These are phyloP conservation scores for Chionis minor DNA, from an alignment of 2,113 vertebrate genomes.

Conservation along the genomic window DNA sequence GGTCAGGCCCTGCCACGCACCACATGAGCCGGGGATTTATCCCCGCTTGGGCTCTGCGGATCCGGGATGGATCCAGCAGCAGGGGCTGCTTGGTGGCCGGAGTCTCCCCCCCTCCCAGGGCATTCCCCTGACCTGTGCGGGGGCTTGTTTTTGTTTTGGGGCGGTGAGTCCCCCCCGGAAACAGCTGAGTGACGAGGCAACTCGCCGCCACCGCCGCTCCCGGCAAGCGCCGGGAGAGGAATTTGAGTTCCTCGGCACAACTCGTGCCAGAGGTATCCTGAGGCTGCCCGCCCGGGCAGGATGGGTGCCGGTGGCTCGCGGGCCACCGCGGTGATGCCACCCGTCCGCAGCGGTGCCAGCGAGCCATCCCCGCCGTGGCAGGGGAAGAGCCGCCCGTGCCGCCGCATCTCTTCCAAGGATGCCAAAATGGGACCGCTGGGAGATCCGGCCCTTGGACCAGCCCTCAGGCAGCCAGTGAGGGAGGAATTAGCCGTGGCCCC, in stretches of 20 bases:
- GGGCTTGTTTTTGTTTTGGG: background rate
- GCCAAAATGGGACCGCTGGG: background rate
- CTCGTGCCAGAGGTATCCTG: background rate
- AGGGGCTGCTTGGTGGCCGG: rapidly evolving
- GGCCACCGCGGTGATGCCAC: background rate
- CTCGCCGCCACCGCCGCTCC: background rate
- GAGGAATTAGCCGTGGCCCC: background rate
- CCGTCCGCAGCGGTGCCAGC: background rate
- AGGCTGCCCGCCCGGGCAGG: background rate
- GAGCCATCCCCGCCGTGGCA: background rate
- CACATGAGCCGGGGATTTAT: background rate
- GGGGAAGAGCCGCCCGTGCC: background rate
- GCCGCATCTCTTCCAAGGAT: background rate
- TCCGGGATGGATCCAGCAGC: background rate
- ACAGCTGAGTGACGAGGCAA: background rate
- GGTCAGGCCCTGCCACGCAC: background rate
- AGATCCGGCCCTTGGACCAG: background rate
- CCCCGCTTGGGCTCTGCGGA: rapidly evolving
- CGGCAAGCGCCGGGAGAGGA: background rate
- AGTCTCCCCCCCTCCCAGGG: no score
- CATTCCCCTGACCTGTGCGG: rapidly evolving
- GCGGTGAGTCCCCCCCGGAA: background rate
- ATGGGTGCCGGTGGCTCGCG: background rate
- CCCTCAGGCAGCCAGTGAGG: background rate
- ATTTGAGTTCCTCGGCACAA: background rate